phyloP scores from a whole-genome alignment of 1,140 invertebrate species.

The Magallana gigas region DNA sequence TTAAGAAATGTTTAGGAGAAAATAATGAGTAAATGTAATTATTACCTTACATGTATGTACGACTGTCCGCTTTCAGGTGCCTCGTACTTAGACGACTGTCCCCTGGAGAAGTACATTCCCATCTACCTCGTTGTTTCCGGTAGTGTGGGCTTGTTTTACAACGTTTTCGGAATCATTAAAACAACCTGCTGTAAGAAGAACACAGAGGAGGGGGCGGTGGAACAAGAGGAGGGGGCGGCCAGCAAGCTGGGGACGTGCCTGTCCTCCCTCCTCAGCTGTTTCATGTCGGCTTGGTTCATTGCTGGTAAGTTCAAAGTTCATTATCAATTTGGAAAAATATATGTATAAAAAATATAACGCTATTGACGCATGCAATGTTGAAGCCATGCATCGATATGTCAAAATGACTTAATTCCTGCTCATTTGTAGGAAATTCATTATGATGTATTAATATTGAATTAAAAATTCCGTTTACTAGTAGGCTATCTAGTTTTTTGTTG shows the following conservation, averaged over 20 bases:
- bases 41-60: no score
- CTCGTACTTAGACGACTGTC: slow-evolving; percentile 89
- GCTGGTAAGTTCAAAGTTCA: slow-evolving; percentile 60
- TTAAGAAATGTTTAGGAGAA: no score
- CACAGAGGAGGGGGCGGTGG: slow-evolving; percentile 81
- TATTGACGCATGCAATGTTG: no score
- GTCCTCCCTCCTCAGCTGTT: slow-evolving; percentile 77
- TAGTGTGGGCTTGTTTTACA: slow-evolving; percentile 81
- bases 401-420: no score
- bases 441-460: no score
- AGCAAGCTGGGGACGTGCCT: slow-evolving; percentile 65
- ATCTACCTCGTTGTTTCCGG: slow-evolving; percentile 92
- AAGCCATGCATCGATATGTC: no score
- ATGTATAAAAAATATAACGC: no score
- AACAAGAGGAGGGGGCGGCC: slow-evolving; percentile 78
- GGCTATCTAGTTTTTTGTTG: no score
- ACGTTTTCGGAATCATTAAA: slow-evolving; percentile 11
- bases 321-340: no score
- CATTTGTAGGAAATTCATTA: no score
- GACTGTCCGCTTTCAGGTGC: slow-evolving; percentile 82
- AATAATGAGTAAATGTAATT: no score
- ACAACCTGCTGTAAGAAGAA: slow-evolving; percentile 78
- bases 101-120: slow-evolving; percentile 87
- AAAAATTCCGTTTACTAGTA: no score
- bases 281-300: slow-evolving; percentile 82